Percentiles rank a stretch among this genome's conserved stretches.
These are phyloP conservation scores for Acheta domesticus DNA, from an alignment of 2,888 invertebrate genomes.

Conservation along the genomic window DNA sequence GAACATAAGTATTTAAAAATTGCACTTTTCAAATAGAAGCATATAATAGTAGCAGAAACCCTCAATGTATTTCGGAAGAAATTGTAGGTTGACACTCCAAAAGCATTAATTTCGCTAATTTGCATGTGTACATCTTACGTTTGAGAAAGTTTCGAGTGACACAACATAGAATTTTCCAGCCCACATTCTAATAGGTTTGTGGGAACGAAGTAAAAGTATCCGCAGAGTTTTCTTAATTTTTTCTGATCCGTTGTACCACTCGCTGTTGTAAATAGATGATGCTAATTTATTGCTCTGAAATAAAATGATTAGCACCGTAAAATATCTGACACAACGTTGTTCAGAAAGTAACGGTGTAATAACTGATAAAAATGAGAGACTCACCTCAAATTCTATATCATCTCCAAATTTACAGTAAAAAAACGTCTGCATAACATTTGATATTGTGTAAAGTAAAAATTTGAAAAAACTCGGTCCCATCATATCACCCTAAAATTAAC, in stretches of 20 bases:
- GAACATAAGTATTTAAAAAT: too few relatives aligned
- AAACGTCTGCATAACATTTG: background rate
- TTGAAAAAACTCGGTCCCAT: background rate
- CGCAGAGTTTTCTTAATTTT: background rate
- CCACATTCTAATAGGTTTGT: background rate
- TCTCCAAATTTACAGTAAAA: slow-evolving; percentile 6
- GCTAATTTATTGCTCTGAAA: background rate
- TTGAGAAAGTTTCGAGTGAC: background rate
- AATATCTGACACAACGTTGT: too few relatives aligned
- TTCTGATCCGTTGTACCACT: background rate
- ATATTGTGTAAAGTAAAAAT: background rate
- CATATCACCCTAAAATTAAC: background rate
- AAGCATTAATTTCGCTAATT: too few relatives aligned
- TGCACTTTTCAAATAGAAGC: too few relatives aligned
- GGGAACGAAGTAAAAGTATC: background rate
- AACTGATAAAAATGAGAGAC: background rate
- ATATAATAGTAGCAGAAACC: too few relatives aligned
- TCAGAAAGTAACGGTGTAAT: too few relatives aligned
- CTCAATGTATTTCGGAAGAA: too few relatives aligned
- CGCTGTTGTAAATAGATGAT: background rate
- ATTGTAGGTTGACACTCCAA: too few relatives aligned
- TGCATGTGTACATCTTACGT: background rate
- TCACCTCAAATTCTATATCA: background rate
- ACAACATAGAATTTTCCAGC: background rate
- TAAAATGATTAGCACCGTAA: too few relatives aligned